Evolutionary conservation across 2,113 vertebrate genomes (phyloP).

Genomic region (Hyperoodon ampullatus): DNA sequence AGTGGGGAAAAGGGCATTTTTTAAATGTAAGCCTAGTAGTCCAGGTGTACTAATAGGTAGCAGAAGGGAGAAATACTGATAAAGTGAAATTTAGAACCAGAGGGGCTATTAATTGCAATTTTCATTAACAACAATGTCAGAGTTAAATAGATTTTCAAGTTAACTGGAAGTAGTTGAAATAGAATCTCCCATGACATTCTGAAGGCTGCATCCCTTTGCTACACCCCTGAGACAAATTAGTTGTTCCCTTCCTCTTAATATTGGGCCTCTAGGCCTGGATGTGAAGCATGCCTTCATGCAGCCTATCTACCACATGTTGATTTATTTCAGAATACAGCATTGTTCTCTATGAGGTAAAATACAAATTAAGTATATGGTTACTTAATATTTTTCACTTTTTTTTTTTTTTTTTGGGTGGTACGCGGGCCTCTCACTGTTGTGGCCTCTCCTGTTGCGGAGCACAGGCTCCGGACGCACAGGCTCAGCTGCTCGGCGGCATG

Average conservation of each 20-base stretch:
- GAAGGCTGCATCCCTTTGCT: not conserved
- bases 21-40: not conserved
- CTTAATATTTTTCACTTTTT: not conserved
- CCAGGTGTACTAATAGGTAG: not conserved
- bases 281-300: not conserved
- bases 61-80: not conserved
- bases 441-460: too few relatives aligned
- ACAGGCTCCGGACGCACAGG: too few relatives aligned
- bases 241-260: not conserved
- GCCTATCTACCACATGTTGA: not conserved
- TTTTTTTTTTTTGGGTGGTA: not conserved
- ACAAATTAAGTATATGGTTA: not conserved
- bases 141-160: not conserved
- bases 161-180: not conserved
- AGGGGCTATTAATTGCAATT: not conserved
- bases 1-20: slow-evolving; percentile 24
- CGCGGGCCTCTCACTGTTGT: too few relatives aligned
- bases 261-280: not conserved
- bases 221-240: not conserved
- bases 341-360: not conserved
- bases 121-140: not conserved
- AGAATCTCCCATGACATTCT: not conserved
- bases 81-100: slow-evolving; percentile 36
- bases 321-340: not conserved
- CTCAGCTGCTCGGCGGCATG: too few relatives aligned